Conservation (phyloP, 2,113 vertebrate genomes). For the Corydoras maculifer region DNA sequence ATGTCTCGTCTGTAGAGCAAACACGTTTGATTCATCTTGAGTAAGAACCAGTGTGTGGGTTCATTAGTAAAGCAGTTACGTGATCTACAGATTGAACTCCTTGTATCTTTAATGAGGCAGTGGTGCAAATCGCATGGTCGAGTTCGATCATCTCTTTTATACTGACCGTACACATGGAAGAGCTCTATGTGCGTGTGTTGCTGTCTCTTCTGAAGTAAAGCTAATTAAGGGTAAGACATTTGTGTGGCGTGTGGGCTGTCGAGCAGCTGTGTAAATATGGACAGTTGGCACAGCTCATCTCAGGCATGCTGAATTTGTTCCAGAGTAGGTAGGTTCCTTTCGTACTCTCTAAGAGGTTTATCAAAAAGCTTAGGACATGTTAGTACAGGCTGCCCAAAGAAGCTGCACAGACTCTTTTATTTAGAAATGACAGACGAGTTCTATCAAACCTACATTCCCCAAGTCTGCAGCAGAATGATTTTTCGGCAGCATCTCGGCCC, state of each 20-base stretch:
- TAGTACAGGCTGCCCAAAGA: slow-evolving; percentile 28
- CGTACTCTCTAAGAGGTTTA: slow-evolving; percentile 15
- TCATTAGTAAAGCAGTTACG: background rate
- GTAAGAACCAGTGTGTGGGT: background rate
- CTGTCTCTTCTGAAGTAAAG: slow-evolving; percentile 30
- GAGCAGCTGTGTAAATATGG: slow-evolving; percentile 46
- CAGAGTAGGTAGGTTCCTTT: slow-evolving; percentile 23
- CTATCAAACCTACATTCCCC: slow-evolving; percentile 1
- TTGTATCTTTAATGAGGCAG: no score
- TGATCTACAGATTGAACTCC: no score
- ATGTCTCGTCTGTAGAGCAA: background rate
- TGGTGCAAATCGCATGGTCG: background rate
- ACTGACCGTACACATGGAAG: slow-evolving; percentile 12
- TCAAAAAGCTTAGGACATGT: slow-evolving; percentile 31
- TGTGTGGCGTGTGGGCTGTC: slow-evolving; percentile 29
- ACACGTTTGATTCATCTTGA: background rate
- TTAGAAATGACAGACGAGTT: slow-evolving; percentile 20
- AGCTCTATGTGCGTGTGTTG: slow-evolving; percentile 2
- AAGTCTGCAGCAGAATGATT: background rate
- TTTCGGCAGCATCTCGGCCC: background rate
- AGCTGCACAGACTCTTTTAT: slow-evolving; percentile 14
- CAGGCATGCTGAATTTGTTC: slow-evolving; percentile 19
- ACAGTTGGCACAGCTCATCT: slow-evolving; percentile 40
- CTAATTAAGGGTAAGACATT: slow-evolving; percentile 39
- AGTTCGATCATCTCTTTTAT: slow-evolving; percentile 4